Evolutionary conservation across 1,140 invertebrate species (phyloP), one percentile per base, ranked within the genome.

Genomic region (Zeugodacus cucurbitae): DNA sequence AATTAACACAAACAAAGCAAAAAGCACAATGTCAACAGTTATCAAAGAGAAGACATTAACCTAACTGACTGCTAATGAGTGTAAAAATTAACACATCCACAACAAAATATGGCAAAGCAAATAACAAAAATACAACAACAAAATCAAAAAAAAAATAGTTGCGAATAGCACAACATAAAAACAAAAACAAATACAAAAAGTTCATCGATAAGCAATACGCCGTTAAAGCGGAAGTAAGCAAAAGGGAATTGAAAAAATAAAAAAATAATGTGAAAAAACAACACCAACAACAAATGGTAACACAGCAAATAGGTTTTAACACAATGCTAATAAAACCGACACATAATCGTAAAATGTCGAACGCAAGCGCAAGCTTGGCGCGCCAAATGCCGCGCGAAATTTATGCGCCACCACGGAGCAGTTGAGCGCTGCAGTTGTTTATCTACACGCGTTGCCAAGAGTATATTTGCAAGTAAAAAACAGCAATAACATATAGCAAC

Each of bases 381-480:
- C 44, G 74, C 37, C 74, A 82, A 82, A 82, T 54, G 74, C 74
- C 41, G 20, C 0, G 0, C 11, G 44, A 44, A 82, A 82, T 82
- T 82, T 82, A 82, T 82, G 41, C 41, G 74, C 37, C 74, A 26
- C 74, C 44, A 82, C 44, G 74, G 74, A 48, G 34, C 44, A 82
- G 74, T 82, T 82, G 34, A 82, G n/a, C 41, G 26, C 11, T 74
- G 37, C 67, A 37, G 67, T 74, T 74, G 67, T 74, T 74, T 74
- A 74, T 37, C 44, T 17, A 34, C 37, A 41, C 22, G 29, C 20
- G 1, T 6, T 22, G 67, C 67, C 67, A 74, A 74, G 34, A 41
- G 32, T 74, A 20, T 41, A 20, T n/a, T n/a, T 5, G 67, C 37
- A 41, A 44, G 22, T 41, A 41, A 74, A 41, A 34, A 67, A 67